Percentiles rank a stretch among this genome's conserved stretches.
Evolutionary conservation across 2,797 vertebrate genomes (phyloP).

Genomic region (Molossus molossus): DNA sequence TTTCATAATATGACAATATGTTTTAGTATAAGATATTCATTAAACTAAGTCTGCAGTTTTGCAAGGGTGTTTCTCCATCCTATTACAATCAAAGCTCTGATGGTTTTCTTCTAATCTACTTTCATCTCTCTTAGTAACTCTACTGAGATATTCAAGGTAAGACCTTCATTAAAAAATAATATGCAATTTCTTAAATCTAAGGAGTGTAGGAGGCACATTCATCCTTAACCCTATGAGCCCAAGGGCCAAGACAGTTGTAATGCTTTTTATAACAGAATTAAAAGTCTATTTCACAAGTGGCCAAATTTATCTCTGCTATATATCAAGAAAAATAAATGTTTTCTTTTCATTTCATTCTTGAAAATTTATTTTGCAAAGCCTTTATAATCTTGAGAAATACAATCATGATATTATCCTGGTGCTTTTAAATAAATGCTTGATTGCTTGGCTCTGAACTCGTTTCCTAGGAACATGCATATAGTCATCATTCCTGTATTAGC

Average conservation of each 20-base stretch:
- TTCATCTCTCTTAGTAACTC: conserved; percentile 34
- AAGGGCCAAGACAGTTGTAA: neutral
- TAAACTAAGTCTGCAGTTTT: neutral
- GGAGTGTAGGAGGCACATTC: neutral
- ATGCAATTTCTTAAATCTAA: neutral
- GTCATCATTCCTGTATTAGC: neutral
- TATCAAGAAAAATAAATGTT: neutral
- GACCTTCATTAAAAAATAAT: conserved; percentile 42
- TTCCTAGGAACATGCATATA: neutral
- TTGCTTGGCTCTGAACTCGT: neutral
- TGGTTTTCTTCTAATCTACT: conserved; percentile 8
- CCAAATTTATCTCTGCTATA: neutral
- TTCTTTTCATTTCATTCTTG: neutral
- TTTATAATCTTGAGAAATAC: conserved; percentile 26
- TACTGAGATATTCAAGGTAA: conserved; percentile 31
- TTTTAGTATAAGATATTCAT: neutral
- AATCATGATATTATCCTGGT: neutral
- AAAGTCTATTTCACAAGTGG: neutral
- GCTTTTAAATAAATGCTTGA: neutral
- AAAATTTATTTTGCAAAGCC: neutral
- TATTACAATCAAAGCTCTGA: neutral
- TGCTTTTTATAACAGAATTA: neutral
- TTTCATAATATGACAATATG: neutral
- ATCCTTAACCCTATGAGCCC: neutral
- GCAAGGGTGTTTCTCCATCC: neutral